Evolutionary conservation across 1,140 invertebrate genomes (phyloP), one percentile per base, ranked within the genome.

Genomic region (Macrobrachium nipponense): DNA sequence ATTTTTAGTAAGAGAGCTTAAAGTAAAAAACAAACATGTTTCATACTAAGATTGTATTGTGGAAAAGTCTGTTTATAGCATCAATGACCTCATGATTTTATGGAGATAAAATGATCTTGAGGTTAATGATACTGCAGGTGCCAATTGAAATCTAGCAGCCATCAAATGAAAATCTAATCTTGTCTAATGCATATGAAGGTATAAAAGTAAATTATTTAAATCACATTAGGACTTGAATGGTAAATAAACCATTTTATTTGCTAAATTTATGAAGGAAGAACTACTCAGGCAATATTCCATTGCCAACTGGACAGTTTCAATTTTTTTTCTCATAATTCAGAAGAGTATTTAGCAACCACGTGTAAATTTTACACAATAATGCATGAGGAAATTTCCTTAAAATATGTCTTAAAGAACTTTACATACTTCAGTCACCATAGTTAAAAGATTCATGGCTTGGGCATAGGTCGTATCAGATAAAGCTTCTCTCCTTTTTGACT

Each of bases 401-500:
- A 51, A 51, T 51, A 51, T 51, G 51, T 51, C 51, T 51, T 51
- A 51, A 51, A 3, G 51, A 51, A 51, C 51, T 51, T 8, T 51
- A 51, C 12, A 51, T 51, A 51, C 51, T 51, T 51, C 51, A 51
- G 51, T 51, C 51, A 51, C 51, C 7, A 51, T 51, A 51, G 3
- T 51, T 51, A 8, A 10, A 51, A 20, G 44, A 80, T 66, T 87
- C 90, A 90, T 72, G 89, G 81, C 80, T 90, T 90, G 66, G 90
- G 96, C 91, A 97, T 92, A 82, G 96, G 94, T 89, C 96, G 95
- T 90, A 98, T 96, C 87, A 98, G 93, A 92, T 97, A 98, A 27
- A 98, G 93, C 92, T 98, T 98, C 92, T 98, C 96, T 89, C 97
- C 97, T 92, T 97, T 95, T 91, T 97, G 97, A 92, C 97, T 98